phyloP scores from a whole-genome alignment of 2,888 invertebrate species.

The Temnothorax ravouxi region DNA sequence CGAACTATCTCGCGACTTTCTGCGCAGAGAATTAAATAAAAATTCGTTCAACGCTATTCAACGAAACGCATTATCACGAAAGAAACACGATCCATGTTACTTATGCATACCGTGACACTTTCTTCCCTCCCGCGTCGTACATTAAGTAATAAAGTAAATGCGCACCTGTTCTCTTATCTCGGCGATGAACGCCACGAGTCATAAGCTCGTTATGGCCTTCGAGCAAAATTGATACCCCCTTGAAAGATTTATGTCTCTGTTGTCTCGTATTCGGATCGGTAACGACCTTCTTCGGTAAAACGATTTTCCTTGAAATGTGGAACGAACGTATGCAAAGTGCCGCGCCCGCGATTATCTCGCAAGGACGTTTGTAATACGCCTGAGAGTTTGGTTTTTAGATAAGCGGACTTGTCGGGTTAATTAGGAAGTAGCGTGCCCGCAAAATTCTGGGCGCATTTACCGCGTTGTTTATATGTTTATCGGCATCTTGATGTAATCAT shows the following conservation, averaged over 20 bases:
- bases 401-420: conserved; percentile 30
- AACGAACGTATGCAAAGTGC: conserved; percentile 37
- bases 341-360: conserved; percentile 45
- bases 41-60: background rate
- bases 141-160: conserved; percentile 19
- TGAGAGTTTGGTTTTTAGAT: conserved; percentile 26
- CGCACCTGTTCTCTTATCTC: background rate
- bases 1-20: background rate
- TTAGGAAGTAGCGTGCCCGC: conserved; percentile 43
- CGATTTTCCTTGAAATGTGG: conserved; percentile 45
- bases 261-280: conserved; percentile 40
- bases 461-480: background rate
- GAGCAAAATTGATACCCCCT: conserved; percentile 30
- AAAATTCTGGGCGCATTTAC: conserved; percentile 18
- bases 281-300: conserved; percentile 41
- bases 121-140: background rate
- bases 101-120: background rate
- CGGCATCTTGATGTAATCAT: conserved; percentile 1
- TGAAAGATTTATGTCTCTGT: conserved; percentile 38
- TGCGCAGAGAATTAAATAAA: background rate
- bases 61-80: background rate
- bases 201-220: conserved; percentile 32
- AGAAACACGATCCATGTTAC: background rate
- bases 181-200: background rate
- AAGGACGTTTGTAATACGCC: conserved; percentile 41